Evolutionary conservation across 1,140 invertebrate species (phyloP), one percentile per base, ranked within the genome.

Genomic region (Tenebrio molitor): DNA sequence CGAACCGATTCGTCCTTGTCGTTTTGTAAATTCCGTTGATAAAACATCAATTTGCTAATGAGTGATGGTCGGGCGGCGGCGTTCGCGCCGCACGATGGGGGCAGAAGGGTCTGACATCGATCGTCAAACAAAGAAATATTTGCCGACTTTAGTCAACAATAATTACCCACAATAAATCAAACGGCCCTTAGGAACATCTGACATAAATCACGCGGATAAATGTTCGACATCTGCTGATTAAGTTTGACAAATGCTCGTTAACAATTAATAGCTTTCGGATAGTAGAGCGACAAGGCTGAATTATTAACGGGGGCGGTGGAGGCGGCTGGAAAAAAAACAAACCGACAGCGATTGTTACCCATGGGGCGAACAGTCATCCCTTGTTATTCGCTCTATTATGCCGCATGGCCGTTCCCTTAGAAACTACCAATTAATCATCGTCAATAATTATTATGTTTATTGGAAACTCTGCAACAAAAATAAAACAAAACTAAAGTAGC

Each of bases 241-340:
- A 58, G 50, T 58, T 58, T 58, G 50, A 58, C 50, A 58, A 58
- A 58, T 58, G 50, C 50, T 58, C 50, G 50, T 58, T 58, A 58
- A 58, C 50, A 58, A 58, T 58, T 58, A 58, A 58, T 58, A 25
- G 50, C 50, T 50, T 50, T 50, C 17, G 44, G 44, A 50, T 50
- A 50, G 44, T 14, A 50, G n/a, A 50, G 17, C 19, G 44, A 50
- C 44, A 21, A 21, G 17, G 14, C 23, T 50, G 44, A 50, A 21
- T 50, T 50, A 50, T 50, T 33, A 10, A 10, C 29, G 10, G 10
- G 10, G 29, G 29, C 25, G 36, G 36, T 5, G 36, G 12, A 7
- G n/a, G 12, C 5, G 36, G 36, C 2, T 12, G 6, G 12, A 39
- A 39, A 39, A 39, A 39, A n/a, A n/a, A n/a, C n/a, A n/a, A n/a